Base-by-base conservation (phyloP, 2,797 vertebrate genomes). In the Xiphophorus birchmanni region DNA sequence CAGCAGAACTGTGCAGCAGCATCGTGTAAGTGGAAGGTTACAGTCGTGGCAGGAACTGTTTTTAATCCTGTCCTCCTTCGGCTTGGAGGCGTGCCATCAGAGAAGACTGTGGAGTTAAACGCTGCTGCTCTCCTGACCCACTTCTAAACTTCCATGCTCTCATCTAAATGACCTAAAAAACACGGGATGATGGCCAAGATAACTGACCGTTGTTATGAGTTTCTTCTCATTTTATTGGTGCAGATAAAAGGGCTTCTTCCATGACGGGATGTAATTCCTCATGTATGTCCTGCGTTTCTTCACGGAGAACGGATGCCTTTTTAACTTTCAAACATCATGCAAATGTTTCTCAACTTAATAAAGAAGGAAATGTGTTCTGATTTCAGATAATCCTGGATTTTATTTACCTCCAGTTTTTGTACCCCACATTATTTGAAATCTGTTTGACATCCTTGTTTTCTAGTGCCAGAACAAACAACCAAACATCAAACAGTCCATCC, bases 111-210 rank as follows among this genome's bases (percentile, higher is more conserved):
- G 26, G 75, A 65, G 85, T 79, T 79, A 3, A 78, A 44, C 74
- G 1, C 72, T 50, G 72, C 79, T 86, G 50, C 50, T n/a, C 65
- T 72, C 35, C 47, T 82, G 86, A 81, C 82, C 85, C 79, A 47
- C 45, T 88, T 88, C 6, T 50, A 74, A 79, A 75, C 29, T 1
- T 52, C 83, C 65, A 80, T 52, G n/a, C 69, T 58, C 84, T 85
- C 32, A 0, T 40, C 21, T 47, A 76, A 90, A 90, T 81, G 10
- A 29, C 71, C 1, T 10, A 54, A 54, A 76, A 91, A 91, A 91
- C 86, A 89, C 89, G 81, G 86, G 88, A 94, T 92, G 86, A 92
- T 84, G 88, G 82, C 26, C 3, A 2, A 82, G 91, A 91, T 87
- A 74, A 52, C 76, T 85, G 81, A 37, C 18, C 15, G 4, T 23